Percentiles rank a stretch among this genome's conserved stretches.
Conservation (phyloP, 2,113 vertebrate species). For the Haemorhous mexicanus region DNA sequence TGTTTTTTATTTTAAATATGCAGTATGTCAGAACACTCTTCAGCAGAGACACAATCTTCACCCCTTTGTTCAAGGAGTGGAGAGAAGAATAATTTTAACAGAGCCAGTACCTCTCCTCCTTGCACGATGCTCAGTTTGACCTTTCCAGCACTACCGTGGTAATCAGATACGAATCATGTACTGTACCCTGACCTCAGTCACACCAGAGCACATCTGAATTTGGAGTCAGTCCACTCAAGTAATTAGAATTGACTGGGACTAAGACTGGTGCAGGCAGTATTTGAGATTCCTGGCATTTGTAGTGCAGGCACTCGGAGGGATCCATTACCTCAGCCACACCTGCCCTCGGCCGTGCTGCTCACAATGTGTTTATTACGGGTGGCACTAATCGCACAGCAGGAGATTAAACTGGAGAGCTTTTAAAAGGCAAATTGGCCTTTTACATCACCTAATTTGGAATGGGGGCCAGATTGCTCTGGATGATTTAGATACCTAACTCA, state of each 20-base stretch:
- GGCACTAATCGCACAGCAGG: background rate
- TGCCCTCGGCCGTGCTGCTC: background rate
- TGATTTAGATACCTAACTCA: slow-evolving; percentile 51
- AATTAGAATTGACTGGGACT: slow-evolving; percentile 2
- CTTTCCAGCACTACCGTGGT: background rate
- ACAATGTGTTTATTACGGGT: background rate
- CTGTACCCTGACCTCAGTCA: slow-evolving; percentile 10
- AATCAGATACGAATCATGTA: slow-evolving; percentile 27
- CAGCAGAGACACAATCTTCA: background rate
- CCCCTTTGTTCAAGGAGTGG: background rate
- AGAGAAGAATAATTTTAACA: background rate
- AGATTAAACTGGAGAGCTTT: slow-evolving; percentile 32
- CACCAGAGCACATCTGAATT: background rate
- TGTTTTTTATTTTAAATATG: background rate
- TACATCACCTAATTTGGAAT: slow-evolving; percentile 27
- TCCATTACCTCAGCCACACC: background rate
- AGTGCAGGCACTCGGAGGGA: background rate
- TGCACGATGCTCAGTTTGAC: background rate
- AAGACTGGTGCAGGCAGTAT: background rate
- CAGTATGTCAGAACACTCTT: background rate
- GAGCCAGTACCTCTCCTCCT: background rate
- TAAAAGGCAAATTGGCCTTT: slow-evolving; percentile 59
- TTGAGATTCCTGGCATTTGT: slow-evolving; percentile 6
- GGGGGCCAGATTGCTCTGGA: slow-evolving; percentile 17
- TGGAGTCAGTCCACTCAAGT: background rate